Evolutionary conservation across 1,140 invertebrate species (phyloP).

Genomic region (Drosophila lacteicornis): DNA sequence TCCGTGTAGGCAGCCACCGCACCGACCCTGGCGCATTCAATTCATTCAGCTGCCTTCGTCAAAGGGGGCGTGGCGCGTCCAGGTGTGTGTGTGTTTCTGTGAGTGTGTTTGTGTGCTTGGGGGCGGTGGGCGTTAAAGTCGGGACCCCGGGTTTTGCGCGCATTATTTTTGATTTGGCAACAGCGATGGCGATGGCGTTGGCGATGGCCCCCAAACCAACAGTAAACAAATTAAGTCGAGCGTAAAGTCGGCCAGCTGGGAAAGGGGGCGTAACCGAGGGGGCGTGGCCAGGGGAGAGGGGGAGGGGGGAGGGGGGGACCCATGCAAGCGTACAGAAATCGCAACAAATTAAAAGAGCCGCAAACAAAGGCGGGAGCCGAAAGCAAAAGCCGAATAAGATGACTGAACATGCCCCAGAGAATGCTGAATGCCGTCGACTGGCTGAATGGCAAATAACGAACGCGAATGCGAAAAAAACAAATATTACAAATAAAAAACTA

Average conservation of each 20-base stretch:
- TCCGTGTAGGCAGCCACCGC: constrained; percentile 4
- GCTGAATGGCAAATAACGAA: constrained; percentile 24
- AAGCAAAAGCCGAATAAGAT: constrained; percentile 54
- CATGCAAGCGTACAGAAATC: constrained; percentile 73
- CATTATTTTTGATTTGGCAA: constrained; percentile 66
- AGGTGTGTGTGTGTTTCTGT: not conserved
- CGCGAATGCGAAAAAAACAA: not conserved
- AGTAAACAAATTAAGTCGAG: constrained; percentile 83
- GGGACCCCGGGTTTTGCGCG: constrained; percentile 44
- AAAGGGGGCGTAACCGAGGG: constrained; percentile 11
- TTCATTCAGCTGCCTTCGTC: constrained; percentile 25
- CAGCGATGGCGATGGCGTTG: constrained; percentile 62
- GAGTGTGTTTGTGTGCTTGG: not conserved
- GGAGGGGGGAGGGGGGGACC: constrained; percentile 4
- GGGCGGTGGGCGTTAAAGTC: constrained; percentile 6
- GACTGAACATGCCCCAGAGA: constrained; percentile 38
- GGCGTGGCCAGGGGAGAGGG: not conserved
- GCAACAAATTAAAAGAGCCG: constrained; percentile 78
- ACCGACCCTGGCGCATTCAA: constrained; percentile 51
- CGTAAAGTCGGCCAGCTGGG: constrained; percentile 70
- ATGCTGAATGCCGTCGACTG: constrained; percentile 3
- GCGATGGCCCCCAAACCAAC: constrained; percentile 77
- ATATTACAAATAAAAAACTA: constrained; percentile 13
- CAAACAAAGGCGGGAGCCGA: constrained; percentile 46
- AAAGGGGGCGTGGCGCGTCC: constrained; percentile 12